Evolutionary conservation across 2,797 vertebrate species (phyloP), one percentile per base, ranked within the genome.

Genomic region (Mus minutoides): DNA sequence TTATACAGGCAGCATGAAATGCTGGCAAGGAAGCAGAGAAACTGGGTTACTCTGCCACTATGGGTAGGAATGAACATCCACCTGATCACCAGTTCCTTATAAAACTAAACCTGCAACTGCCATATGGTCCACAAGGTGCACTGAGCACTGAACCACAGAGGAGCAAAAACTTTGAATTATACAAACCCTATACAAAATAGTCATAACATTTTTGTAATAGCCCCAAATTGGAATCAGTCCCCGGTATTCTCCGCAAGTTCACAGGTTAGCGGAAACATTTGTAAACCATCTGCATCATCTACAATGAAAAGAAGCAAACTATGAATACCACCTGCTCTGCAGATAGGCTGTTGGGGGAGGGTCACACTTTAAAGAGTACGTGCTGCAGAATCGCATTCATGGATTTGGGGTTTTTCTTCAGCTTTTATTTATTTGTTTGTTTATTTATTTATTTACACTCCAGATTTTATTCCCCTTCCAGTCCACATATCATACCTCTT

Each of bases 1-100:
- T 89, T 34, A 73, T 91, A 29, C 54, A 92, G 22, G 52, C 69
- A 86, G 75, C 85, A 82, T 40, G 26, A 96, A 92, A 92, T 92
- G 34, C 52, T 71, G 37, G 26, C 52, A 76, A 88, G n/a, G 16
- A 88, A 79, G 12, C 67, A 73, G 52, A 91, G 37, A 89, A 94
- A 67, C 43, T 79, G 13, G 64, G 78, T 71, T 56, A 75, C 56
- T 88, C 52, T 43, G 60, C 40, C 13, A 43, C 40, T 79, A 31
- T 67, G 29, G 29, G 1, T 64, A 85, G 8, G 2, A 71, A 29
- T 69, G 37, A 76, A 94, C 64, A 24, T 43, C 77, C 83, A 80
- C 19, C 19, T 60, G 40, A 26, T 46, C 56, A 62, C 7, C 29
- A 62, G 56, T n/a, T 49, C 37, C 31, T 89, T 62, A 62, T 64